Conservation (phyloP, 2,888 invertebrate species). For the Pharmacophagus antenor region DNA sequence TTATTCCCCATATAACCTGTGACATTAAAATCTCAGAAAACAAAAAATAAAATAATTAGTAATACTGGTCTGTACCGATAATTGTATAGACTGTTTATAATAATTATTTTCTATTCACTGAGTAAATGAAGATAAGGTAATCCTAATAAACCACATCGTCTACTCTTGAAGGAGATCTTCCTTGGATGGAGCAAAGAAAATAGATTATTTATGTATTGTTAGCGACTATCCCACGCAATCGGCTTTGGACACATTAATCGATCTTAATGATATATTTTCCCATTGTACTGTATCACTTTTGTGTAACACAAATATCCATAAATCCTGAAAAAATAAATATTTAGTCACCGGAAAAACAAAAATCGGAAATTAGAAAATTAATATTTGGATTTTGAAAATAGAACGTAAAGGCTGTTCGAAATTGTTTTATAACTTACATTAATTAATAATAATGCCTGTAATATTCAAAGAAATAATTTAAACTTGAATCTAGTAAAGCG, state of each 20-base stretch:
- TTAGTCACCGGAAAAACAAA: too few species aligned
- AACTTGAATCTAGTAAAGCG: background rate
- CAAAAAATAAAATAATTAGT: too few species aligned
- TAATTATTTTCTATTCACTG: conserved; percentile 1
- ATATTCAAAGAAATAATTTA: background rate
- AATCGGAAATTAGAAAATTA: too few species aligned
- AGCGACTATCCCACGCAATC: background rate
- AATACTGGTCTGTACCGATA: background rate
- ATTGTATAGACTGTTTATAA: background rate
- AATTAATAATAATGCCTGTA: too few species aligned
- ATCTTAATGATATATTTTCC: background rate
- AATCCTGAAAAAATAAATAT: too few species aligned
- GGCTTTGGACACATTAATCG: background rate
- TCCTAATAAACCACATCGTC: background rate
- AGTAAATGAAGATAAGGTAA: background rate
- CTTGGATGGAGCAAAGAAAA: background rate
- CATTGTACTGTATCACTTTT: too few species aligned
- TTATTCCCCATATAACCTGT: too few species aligned
- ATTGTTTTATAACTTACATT: too few species aligned
- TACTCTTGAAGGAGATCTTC: background rate
- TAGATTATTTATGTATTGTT: background rate
- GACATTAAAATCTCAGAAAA: too few species aligned
- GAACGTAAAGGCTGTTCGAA: too few species aligned
- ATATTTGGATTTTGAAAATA: too few species aligned
- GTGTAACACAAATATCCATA: too few species aligned